Base-by-base conservation (phyloP, 2,888 invertebrate species). In the Anthoptus insignis region DNA sequence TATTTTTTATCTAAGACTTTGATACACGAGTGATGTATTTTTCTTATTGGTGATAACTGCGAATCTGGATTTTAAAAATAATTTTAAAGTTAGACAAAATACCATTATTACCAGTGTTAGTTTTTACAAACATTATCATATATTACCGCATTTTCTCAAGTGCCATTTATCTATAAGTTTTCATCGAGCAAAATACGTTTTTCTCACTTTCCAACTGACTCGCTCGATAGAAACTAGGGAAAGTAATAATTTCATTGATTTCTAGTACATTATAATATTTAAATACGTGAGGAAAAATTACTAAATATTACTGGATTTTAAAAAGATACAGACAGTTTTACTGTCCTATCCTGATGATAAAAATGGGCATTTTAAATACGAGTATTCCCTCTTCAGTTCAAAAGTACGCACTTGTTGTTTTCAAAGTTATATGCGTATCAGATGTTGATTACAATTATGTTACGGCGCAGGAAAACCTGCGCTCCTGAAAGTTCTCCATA, bases 41-140 rank as follows among this genome's bases (percentile, higher is more conserved):
- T 79, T 73, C 75, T 78, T 73, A 76, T 74, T 77, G 76, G 83
- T 86, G 85, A 86, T 76, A 79, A 50, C 79, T 74, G 81, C 81
- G 84, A 88, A 82, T 85, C 87, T 91, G 91, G 91, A 89, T 84
- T 82, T 73, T 84, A 86, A 80, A 76, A 77, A 84, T 81, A 80
- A 71, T 73, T 77, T 75, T 65, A 77, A 80, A 76, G 76, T 73
- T 71, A 74, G 75, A 73, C 74, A 78, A 77, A 69, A 85, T 83
- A 80, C 74, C 79, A 81, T 76, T 76, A 80, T 76, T 80, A 77
- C 76, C 72, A 84, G 90, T 89, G 86, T 72, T 79, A 73, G 76
- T 78, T 78, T 77, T 64, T 78, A 86, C 73, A 89, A 84, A 88
- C 86, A 87, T 82, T 91, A 85, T 75, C 90, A 91, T 22, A 42